Conservation (phyloP, 1,140 invertebrate genomes). For the Conus betulinus region DNA sequence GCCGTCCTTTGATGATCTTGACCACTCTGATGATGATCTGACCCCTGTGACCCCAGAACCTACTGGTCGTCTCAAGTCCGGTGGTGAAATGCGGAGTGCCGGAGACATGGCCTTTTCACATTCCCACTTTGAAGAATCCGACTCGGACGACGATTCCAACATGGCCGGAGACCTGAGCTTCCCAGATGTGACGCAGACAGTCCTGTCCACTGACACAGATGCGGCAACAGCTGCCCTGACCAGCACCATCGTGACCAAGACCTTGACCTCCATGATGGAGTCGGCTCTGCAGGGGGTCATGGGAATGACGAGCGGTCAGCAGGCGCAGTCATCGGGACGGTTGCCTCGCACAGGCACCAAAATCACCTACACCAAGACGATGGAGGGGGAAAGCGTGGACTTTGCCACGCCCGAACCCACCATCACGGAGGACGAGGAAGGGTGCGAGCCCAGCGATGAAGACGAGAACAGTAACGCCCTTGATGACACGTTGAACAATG, state of each 20-base stretch:
- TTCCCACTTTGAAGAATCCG: slow-evolving; percentile 59
- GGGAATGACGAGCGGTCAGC: slow-evolving; percentile 38
- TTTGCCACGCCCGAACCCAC: slow-evolving; percentile 41
- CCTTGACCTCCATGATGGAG: slow-evolving; percentile 61
- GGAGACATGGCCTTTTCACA: slow-evolving; percentile 52
- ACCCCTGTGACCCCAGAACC: slow-evolving; percentile 13
- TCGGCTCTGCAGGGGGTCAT: slow-evolving; percentile 58
- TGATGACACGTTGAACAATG: slow-evolving; percentile 40
- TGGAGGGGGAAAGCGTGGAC: slow-evolving; percentile 47
- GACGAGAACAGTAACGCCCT: slow-evolving; percentile 40
- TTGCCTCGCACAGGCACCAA: slow-evolving; percentile 46
- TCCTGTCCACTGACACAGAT: slow-evolving; percentile 23
- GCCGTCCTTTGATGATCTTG: slow-evolving; percentile 69
- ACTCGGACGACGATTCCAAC: slow-evolving; percentile 55
- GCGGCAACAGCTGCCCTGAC: slow-evolving; percentile 37
- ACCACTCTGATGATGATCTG: slow-evolving; percentile 67
- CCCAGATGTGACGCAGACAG: slow-evolving; percentile 38
- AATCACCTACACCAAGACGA: slow-evolving; percentile 51
- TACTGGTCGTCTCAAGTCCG: slow-evolving; percentile 24
- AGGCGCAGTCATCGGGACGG: slow-evolving; percentile 48
- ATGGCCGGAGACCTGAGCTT: slow-evolving; percentile 48
- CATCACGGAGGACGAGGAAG: slow-evolving; percentile 49
- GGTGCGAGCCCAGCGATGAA: slow-evolving; percentile 38
- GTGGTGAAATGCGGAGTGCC: not conserved
- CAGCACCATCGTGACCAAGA: slow-evolving; percentile 51